Evolutionary conservation across 2,797 vertebrate species (phyloP), one percentile per base, ranked within the genome.

Genomic region (Oreochromis mossambicus): DNA sequence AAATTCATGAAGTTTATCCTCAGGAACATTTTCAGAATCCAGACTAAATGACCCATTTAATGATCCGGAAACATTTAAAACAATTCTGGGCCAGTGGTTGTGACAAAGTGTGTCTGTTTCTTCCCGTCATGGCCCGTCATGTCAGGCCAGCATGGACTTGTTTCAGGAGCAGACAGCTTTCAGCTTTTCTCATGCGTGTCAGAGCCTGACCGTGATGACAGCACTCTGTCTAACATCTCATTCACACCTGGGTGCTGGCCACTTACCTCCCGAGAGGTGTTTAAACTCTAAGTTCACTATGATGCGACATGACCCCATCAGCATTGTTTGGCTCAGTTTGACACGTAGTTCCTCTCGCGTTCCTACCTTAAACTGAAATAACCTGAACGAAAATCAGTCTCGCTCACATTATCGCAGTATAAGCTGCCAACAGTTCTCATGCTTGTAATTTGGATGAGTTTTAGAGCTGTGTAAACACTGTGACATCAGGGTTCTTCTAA

Each of bases 131-230:
- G 83, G 19, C 87, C 84, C 1, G 15, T 89, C 85, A 54, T 6
- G 68, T 56, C 78, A 48, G 83, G 75, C 95, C 83, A 78, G 93
- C 90, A n/a, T 12, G 50, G 88, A 77, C 94, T 90, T 95, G 94
- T 91, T 83, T 87, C 61, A 81, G 79, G 54, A 89, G 84, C 66
- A 41, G 34, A 87, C 73, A 52, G 38, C 80, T 55, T 79, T 41
- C 75, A 43, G 46, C 68, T 82, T 91, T 86, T 82, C 7, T 2
- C 6, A 77, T 86, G 82, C 92, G 29, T 92, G 94, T 95, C 82
- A 34, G 76, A 89, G 87, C 93, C 79, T 85, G 93, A 92, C 51
- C 58, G 8, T 56, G 80, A 90, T 86, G 83, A 91, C 79, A 80
- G 54, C 75, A 8, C 24, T 80, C 10, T 54, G 54, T 77, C 43